These are phyloP conservation scores for Ophioninae sp. DNA, from an alignment of 2,888 invertebrate species.

Conservation along the genomic window DNA sequence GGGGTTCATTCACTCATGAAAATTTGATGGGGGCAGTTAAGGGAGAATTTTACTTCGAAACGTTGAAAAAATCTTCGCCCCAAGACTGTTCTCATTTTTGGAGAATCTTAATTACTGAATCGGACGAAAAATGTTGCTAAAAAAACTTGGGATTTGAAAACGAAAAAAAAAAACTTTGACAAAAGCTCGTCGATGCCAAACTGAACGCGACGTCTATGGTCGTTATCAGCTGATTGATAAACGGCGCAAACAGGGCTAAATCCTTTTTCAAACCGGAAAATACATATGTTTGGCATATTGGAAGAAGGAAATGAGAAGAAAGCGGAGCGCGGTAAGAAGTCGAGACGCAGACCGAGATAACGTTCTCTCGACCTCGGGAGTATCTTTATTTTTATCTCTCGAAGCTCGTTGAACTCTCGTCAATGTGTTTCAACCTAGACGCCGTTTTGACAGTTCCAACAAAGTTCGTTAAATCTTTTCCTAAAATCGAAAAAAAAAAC, in stretches of 20 bases:
- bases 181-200: too few species aligned
- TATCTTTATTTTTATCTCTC: conserved; percentile 38
- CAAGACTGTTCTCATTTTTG: too few species aligned
- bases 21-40: too few species aligned
- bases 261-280: not conserved
- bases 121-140: too few species aligned
- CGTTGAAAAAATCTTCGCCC: too few species aligned
- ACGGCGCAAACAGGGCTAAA: not conserved
- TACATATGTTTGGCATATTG: not conserved
- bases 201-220: too few species aligned
- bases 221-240: not conserved
- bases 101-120: too few species aligned
- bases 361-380: conserved; percentile 37
- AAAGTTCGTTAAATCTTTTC: not conserved
- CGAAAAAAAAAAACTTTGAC: too few species aligned
- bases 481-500: too few species aligned
- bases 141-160: too few species aligned
- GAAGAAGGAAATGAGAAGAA: conserved; percentile 10
- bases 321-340: conserved; percentile 10
- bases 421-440: conserved; percentile 27
- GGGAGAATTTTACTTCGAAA: too few species aligned
- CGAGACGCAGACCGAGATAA: conserved; percentile 14
- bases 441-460: not conserved
- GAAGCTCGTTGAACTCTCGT: conserved; percentile 41
- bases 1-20: too few species aligned